These are phyloP conservation scores for Temnothorax curvispinosus DNA, from an alignment of 1,140 invertebrate species.

Conservation along the genomic window DNA sequence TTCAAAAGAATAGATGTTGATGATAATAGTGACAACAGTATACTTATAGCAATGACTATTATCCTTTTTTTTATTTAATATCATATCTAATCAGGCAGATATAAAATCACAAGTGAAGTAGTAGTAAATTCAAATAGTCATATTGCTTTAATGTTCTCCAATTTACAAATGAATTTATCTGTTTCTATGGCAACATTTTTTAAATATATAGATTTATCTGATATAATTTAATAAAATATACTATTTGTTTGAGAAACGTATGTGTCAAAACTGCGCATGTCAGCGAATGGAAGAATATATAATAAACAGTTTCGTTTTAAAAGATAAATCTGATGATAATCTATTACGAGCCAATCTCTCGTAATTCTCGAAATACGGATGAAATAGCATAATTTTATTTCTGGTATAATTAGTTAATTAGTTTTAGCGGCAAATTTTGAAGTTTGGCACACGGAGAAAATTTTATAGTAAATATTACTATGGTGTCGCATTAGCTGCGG, in stretches of 20 bases:
- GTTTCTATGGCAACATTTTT: too few relatives aligned
- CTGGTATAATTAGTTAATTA: not conserved
- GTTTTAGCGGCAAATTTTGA: not conserved
- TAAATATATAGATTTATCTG: not conserved
- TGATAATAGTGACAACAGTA: not conserved
- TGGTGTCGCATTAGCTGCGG: too few relatives aligned
- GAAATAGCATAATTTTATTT: not conserved
- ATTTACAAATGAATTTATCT: constrained; percentile 17
- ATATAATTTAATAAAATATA: not conserved
- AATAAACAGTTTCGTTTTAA: not conserved
- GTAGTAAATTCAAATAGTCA: not conserved
- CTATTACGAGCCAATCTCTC: not conserved
- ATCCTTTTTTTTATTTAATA: not conserved
- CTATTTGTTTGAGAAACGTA: not conserved
- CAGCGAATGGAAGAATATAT: not conserved
- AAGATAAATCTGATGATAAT: not conserved
- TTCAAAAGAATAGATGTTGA: not conserved
- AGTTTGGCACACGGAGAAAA: too few relatives aligned
- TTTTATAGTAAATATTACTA: too few relatives aligned
- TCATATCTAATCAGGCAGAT: not conserved
- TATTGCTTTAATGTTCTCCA: not conserved
- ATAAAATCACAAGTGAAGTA: not conserved
- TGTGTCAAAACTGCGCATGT: not conserved
- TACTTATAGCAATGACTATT: not conserved
- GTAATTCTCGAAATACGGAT: not conserved